Percentiles rank a stretch among this genome's conserved stretches.
phyloP scores from a whole-genome alignment of 2,113 vertebrate species.

The Epinephelus lanceolatus region DNA sequence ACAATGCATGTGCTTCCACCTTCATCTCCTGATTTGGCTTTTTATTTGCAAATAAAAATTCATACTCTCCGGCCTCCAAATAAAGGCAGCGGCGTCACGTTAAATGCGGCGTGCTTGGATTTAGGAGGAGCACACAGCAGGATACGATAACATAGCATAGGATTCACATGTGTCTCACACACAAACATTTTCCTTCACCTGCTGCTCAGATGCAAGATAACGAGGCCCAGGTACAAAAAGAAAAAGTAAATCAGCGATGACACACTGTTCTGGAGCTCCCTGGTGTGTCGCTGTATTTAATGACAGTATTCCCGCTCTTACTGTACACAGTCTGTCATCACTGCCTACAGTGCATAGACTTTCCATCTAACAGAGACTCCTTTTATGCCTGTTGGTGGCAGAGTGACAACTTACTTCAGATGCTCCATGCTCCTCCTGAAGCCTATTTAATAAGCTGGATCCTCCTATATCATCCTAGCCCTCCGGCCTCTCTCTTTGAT shows the following conservation, averaged over 20 bases:
- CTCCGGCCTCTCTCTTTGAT: slow-evolving; percentile 74
- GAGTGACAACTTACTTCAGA: slow-evolving; percentile 80
- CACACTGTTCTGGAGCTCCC: slow-evolving; percentile 70
- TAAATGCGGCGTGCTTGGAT: slow-evolving; percentile 34
- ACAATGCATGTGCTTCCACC: background rate
- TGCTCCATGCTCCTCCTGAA: slow-evolving; percentile 74
- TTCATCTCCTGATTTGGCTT: slow-evolving; percentile 12
- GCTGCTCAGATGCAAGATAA: slow-evolving; percentile 65
- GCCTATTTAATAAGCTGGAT: slow-evolving; percentile 82
- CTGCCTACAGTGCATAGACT: slow-evolving; percentile 64
- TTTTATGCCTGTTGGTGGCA: slow-evolving; percentile 75
- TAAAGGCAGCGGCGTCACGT: slow-evolving; percentile 41
- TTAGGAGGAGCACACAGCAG: slow-evolving; percentile 10
- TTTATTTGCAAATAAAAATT: slow-evolving; percentile 28
- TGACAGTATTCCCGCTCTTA: slow-evolving; percentile 74
- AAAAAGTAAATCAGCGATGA: slow-evolving; percentile 68
- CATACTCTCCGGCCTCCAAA: slow-evolving; percentile 6
- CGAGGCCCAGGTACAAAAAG: slow-evolving; percentile 57
- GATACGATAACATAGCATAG: slow-evolving; percentile 13
- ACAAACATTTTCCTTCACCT: slow-evolving; percentile 62
- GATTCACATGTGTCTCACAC: slow-evolving; percentile 22
- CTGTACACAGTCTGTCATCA: slow-evolving; percentile 74
- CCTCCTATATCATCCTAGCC: slow-evolving; percentile 76
- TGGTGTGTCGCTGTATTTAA: slow-evolving; percentile 71
- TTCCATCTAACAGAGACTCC: slow-evolving; percentile 57